These are phyloP conservation scores for Netelia inedita DNA, from an alignment of 2,888 invertebrate species.

Conservation along the genomic window DNA sequence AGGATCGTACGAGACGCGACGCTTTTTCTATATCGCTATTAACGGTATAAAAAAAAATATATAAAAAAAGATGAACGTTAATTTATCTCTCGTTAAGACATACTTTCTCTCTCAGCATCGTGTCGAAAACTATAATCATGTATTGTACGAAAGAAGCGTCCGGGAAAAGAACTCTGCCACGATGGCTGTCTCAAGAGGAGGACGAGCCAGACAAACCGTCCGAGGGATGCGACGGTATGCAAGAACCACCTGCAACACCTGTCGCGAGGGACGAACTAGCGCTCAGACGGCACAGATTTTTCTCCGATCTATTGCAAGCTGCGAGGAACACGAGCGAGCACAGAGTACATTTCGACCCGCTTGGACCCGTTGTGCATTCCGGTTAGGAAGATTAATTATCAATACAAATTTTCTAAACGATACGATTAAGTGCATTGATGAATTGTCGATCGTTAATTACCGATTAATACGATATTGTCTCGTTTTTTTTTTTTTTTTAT, in stretches of 20 bases:
- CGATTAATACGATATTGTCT: background rate
- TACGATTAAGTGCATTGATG: conserved; percentile 9
- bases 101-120: background rate
- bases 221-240: conserved; percentile 86
- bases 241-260: conserved; percentile 91
- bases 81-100: background rate
- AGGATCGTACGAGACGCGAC: background rate
- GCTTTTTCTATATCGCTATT: background rate
- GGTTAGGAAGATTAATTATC: conserved; percentile 85
- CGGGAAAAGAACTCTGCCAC: conserved; percentile 73
- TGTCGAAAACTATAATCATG: background rate
- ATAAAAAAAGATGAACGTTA: background rate
- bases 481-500: background rate
- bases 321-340: conserved; percentile 91
- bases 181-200: conserved; percentile 85
- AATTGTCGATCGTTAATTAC: background rate
- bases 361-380: conserved; percentile 89
- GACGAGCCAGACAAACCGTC: conserved; percentile 77
- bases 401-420: conserved; percentile 41
- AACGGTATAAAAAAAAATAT: background rate
- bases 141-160: conserved; percentile 35
- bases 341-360: conserved; percentile 91
- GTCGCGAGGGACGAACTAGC: conserved; percentile 93
- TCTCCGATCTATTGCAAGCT: conserved; percentile 91
- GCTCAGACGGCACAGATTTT: conserved; percentile 91